Conservation (phyloP, 2,113 vertebrate species). For the Pristiophorus japonicus region DNA sequence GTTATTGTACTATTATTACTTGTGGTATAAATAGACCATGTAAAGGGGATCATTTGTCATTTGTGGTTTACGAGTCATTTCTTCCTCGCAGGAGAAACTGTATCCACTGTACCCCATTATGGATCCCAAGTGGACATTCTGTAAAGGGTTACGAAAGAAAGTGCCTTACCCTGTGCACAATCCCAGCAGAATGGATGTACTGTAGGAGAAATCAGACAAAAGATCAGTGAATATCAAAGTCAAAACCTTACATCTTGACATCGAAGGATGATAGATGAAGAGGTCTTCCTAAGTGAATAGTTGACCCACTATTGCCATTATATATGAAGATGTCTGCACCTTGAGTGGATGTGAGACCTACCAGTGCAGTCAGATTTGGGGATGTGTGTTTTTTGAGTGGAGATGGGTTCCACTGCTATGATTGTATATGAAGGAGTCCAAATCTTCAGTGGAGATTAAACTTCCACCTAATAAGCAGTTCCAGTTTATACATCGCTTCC, state of each 20-base stretch:
- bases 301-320: background rate
- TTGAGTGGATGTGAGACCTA: background rate
- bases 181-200: slow-evolving; percentile 70
- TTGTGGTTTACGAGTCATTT: background rate
- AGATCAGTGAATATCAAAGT: background rate
- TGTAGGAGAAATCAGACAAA: slow-evolving; percentile 41
- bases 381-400: background rate
- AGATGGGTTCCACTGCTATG: background rate
- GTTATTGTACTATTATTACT: background rate
- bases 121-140: background rate
- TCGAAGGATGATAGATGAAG: background rate
- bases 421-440: background rate
- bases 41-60: background rate
- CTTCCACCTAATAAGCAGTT: background rate
- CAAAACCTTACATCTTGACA: background rate
- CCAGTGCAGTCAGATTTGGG: background rate
- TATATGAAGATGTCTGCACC: background rate
- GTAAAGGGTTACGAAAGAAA: background rate
- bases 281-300: background rate
- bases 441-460: background rate
- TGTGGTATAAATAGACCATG: background rate
- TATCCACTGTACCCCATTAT: background rate
- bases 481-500: background rate
- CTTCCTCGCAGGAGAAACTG: background rate
- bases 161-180: slow-evolving; percentile 61